These are phyloP conservation scores for Syrrhaptes paradoxus DNA, from an alignment of 2,113 vertebrate species.

Conservation along the genomic window DNA sequence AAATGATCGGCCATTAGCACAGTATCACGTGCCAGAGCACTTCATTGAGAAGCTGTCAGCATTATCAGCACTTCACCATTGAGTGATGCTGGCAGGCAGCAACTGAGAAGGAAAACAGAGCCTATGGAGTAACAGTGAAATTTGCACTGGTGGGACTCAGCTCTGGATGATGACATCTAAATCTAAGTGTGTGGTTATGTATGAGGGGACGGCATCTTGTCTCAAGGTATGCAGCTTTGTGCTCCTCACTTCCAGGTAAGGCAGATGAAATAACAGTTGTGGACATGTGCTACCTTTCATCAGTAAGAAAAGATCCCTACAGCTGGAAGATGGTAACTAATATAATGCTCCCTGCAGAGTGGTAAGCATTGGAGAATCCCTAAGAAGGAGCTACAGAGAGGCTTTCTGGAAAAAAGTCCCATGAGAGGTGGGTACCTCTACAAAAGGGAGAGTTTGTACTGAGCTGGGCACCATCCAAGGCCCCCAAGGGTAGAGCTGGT, in stretches of 20 bases:
- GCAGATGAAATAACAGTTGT: background rate
- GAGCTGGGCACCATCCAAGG: background rate
- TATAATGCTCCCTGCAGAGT: background rate
- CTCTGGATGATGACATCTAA: background rate
- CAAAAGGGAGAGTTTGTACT: background rate
- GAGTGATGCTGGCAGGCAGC: background rate
- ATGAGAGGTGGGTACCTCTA: background rate
- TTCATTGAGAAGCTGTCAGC: background rate
- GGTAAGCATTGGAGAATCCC: background rate
- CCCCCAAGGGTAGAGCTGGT: background rate
- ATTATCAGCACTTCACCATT: background rate
- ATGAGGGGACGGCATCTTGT: background rate
- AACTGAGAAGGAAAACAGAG: background rate
- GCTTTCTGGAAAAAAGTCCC: background rate
- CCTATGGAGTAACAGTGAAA: background rate
- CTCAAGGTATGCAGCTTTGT: background rate
- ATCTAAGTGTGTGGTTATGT: background rate
- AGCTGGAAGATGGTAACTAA: background rate
- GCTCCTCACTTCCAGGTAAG: background rate
- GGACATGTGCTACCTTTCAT: background rate
- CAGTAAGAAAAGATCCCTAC: background rate
- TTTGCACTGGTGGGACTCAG: background rate
- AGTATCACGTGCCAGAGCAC: background rate
- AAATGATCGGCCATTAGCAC: background rate
- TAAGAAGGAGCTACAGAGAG: background rate